Percentiles rank a stretch among this genome's conserved stretches.
Conservation (phyloP, 2,888 invertebrate genomes). For the Agrochola litura region DNA sequence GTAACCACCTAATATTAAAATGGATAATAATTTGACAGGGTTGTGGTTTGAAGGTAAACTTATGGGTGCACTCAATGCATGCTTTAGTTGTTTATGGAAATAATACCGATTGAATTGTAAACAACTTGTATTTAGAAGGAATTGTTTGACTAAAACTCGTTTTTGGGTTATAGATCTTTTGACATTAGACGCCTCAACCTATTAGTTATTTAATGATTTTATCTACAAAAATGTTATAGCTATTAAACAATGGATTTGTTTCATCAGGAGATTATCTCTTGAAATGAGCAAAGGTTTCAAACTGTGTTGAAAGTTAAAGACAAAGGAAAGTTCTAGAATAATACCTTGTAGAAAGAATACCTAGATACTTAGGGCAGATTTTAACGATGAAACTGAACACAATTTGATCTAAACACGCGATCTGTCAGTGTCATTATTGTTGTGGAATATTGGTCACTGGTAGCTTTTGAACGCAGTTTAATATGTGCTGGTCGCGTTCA, state of each 20-base stretch:
- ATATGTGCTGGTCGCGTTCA: too few relatives aligned
- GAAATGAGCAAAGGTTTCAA: not conserved
- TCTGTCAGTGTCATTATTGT: too few relatives aligned
- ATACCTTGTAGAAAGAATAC: not conserved
- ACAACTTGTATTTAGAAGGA: not conserved
- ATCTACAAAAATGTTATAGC: not conserved
- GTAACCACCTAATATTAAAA: not conserved
- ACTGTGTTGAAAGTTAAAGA: not conserved
- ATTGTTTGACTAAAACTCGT: not conserved
- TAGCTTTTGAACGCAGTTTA: too few relatives aligned
- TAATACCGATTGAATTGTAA: not conserved
- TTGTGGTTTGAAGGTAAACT: conserved; percentile 12
- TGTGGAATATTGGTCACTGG: too few relatives aligned
- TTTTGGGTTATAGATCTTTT: not conserved
- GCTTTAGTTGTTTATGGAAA: conserved; percentile 4
- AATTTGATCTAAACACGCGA: too few relatives aligned
- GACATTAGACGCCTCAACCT: not conserved
- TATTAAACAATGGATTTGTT: not conserved
- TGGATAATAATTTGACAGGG: conserved; percentile 5
- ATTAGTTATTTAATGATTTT: not conserved
- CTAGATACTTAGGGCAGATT: too few relatives aligned
- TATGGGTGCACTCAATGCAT: not conserved
- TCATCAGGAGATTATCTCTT: not conserved
- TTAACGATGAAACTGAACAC: too few relatives aligned
- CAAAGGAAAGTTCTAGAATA: not conserved